These are phyloP conservation scores for Styela clava DNA, from an alignment of 23 tunicate species.

Conservation along the genomic window DNA sequence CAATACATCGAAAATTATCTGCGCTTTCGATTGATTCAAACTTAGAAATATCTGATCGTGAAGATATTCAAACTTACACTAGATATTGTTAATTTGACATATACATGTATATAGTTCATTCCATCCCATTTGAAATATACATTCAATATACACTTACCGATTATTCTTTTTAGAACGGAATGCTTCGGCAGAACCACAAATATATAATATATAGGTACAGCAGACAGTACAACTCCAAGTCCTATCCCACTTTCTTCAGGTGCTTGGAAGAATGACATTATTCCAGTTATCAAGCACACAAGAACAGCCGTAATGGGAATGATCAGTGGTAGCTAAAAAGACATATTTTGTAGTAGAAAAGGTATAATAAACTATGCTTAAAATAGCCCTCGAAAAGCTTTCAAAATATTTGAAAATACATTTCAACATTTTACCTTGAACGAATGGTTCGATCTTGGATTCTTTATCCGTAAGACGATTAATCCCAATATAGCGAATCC, in stretches of 20 bases:
- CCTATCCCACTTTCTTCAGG: conserved; percentile 42
- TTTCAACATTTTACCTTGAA: conserved; percentile 24
- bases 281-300: conserved; percentile 27
- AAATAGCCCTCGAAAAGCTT: not conserved
- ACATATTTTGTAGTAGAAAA: not conserved
- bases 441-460: conserved; percentile 18
- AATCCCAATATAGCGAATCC: conserved; percentile 37
- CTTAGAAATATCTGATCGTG: too few relatives aligned
- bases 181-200: conserved; percentile 30
- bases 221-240: conserved; percentile 24
- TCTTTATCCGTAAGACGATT: conserved; percentile 15
- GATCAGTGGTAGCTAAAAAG: conserved; percentile 29
- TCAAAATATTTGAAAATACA: too few relatives aligned
- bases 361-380: not conserved
- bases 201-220: conserved; percentile 36
- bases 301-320: conserved; percentile 26
- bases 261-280: conserved; percentile 35
- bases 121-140: too few relatives aligned
- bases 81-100: too few relatives aligned
- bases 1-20: too few relatives aligned
- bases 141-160: conserved; percentile 28
- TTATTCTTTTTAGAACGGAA: not conserved
- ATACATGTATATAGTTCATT: too few relatives aligned
- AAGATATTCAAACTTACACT: too few relatives aligned
- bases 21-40: too few relatives aligned